Evolutionary conservation across 2,888 invertebrate species (phyloP).

Genomic region (Osedax fenrisi): DNA sequence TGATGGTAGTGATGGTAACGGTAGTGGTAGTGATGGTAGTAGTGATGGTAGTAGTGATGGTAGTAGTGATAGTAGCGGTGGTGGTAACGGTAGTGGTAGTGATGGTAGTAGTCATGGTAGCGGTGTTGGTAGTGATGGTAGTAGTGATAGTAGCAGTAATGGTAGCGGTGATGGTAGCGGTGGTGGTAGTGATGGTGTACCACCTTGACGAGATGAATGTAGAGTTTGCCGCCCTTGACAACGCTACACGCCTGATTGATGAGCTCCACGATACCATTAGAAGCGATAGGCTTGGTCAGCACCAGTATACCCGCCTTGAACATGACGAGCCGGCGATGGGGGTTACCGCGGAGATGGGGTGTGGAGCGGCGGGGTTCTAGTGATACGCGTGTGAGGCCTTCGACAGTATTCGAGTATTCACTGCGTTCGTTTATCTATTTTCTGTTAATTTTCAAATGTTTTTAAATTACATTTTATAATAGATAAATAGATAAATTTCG

Average conservation of each 20-base stretch:
- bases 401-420: too few species aligned
- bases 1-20: not conserved
- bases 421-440: too few species aligned
- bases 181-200: not conserved
- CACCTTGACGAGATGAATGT: not conserved
- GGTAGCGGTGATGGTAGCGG: not conserved
- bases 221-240: not conserved
- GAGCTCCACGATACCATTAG: not conserved
- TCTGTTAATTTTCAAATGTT: too few species aligned
- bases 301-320: constrained; percentile 34
- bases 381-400: too few species aligned
- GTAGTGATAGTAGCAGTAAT: not conserved
- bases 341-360: too few species aligned
- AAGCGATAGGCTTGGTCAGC: constrained; percentile 31
- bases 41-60: not conserved
- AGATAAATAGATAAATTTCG: too few species aligned
- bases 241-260: not conserved
- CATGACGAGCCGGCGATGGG: too few species aligned
- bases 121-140: not conserved
- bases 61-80: too few species aligned
- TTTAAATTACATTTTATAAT: too few species aligned
- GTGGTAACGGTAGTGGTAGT: not conserved
- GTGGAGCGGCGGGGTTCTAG: too few species aligned
- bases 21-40: not conserved
- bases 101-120: not conserved